A percentile compares a stretch with the other conserved stretches of the same genome.
Evolutionary conservation across 2,797 vertebrate genomes (phyloP).

Genomic region (Mallotus villosus): DNA sequence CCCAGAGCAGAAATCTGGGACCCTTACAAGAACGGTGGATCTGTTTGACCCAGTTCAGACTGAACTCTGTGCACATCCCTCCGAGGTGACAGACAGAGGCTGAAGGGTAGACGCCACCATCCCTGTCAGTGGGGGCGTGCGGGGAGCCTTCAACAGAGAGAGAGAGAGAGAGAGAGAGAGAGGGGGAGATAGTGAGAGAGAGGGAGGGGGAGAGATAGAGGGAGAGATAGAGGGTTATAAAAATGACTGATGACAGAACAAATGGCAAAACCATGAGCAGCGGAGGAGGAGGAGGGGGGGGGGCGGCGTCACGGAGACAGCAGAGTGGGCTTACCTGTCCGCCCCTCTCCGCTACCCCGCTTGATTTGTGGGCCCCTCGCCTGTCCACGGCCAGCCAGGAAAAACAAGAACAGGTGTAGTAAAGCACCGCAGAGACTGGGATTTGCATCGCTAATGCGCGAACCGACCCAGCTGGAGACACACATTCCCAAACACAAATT

Average conservation of each 20-base stretch:
- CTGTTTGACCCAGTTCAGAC: conserved; percentile 62
- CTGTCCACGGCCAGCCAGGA: conserved; percentile 44
- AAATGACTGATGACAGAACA: conserved; percentile 73
- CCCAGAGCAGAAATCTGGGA: conserved; percentile 32
- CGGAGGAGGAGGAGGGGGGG: conserved; percentile 1
- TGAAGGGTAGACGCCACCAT: conserved; percentile 4
- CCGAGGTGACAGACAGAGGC: conserved; percentile 24
- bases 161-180: conserved; percentile 36
- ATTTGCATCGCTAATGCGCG: conserved; percentile 74
- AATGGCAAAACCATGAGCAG: conserved; percentile 62
- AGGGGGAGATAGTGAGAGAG: conserved; percentile 35
- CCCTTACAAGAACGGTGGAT: conserved; percentile 32
- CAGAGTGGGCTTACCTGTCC: conserved; percentile 65
- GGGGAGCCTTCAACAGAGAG: conserved; percentile 48
- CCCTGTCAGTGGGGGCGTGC: conserved; percentile 36
- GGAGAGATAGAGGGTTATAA: conserved; percentile 44
- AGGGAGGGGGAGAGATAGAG: conserved; percentile 41
- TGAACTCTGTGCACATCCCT: conserved; percentile 36
- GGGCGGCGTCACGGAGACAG: conserved; percentile 47
- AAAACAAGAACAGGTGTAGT: conserved; percentile 73
- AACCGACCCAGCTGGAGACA: conserved; percentile 54
- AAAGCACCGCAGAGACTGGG: conserved; percentile 65
- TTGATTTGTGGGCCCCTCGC: conserved; percentile 73
- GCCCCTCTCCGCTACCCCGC: conserved; percentile 59
- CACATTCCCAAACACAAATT: conserved; percentile 58